Evolutionary conservation across 2,888 invertebrate genomes (phyloP).

Genomic region (Embidobia sp.): DNA sequence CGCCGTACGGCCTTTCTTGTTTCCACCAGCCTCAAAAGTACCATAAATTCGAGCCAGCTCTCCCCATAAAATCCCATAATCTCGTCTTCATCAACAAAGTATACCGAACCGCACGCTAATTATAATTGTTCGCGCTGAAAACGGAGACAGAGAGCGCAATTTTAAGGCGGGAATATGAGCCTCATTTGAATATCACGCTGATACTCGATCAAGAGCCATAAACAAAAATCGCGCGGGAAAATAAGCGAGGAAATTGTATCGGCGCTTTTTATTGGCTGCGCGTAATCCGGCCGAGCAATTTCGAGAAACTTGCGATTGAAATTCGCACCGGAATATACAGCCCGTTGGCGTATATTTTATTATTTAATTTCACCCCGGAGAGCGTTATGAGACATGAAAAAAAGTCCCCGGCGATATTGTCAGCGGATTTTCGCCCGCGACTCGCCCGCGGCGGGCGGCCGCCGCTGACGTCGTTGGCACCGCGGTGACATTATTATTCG

Average conservation of each 20-base stretch:
- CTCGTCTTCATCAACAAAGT: too few relatives aligned
- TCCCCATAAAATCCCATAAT: too few relatives aligned
- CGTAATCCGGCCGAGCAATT: slow-evolving; percentile 36
- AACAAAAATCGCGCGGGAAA: slow-evolving; percentile 12
- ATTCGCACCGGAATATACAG: slow-evolving; percentile 21
- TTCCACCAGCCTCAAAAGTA: too few relatives aligned
- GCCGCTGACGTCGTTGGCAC: slow-evolving; percentile 65
- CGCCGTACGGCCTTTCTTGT: too few relatives aligned
- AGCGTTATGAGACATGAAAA: slow-evolving; percentile 79
- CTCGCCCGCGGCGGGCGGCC: slow-evolving; percentile 60
- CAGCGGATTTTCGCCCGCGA: slow-evolving; percentile 76
- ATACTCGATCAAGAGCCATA: slow-evolving; percentile 7
- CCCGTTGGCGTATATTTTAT: slow-evolving; percentile 78
- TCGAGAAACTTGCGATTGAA: slow-evolving; percentile 24
- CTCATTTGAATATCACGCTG: slow-evolving; percentile 8
- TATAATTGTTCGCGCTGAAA: slow-evolving; percentile 14
- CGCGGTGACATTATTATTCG: slow-evolving; percentile 81
- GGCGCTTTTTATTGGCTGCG: slow-evolving; percentile 21
- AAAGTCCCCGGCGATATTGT: slow-evolving; percentile 79
- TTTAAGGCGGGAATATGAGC: background rate
- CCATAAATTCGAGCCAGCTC: too few relatives aligned
- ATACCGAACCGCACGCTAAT: slow-evolving; percentile 13
- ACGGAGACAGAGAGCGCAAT: background rate
- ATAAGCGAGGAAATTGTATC: slow-evolving; percentile 13
- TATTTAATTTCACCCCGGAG: slow-evolving; percentile 79